These are phyloP conservation scores for Anastrepha obliqua DNA, from an alignment of 1,140 invertebrate species.

Conservation along the genomic window DNA sequence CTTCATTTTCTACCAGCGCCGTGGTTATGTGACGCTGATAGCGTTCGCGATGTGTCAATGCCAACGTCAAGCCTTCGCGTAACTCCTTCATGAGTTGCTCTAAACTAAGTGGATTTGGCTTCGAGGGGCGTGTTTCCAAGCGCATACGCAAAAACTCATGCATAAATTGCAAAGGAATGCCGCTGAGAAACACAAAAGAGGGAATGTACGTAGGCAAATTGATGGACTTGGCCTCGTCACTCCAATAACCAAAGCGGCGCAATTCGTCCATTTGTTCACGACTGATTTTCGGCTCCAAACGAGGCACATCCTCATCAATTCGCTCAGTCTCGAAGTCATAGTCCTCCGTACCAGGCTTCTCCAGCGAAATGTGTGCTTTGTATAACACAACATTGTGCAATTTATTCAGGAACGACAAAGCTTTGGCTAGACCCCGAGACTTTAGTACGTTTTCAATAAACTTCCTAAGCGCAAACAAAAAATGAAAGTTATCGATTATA, in stretches of 20 bases:
- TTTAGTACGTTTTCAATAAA: conserved; percentile 92
- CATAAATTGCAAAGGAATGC: conserved; percentile 88
- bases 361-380: conserved; percentile 82
- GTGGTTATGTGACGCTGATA: conserved; percentile 83
- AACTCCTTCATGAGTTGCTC: conserved; percentile 90
- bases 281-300: conserved; percentile 70
- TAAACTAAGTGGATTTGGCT: conserved; percentile 89
- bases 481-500: conserved; percentile 3
- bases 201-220: conserved; percentile 88
- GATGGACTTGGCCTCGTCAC: conserved; percentile 83
- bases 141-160: conserved; percentile 91
- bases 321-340: conserved; percentile 66
- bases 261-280: conserved; percentile 70
- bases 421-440: conserved; percentile 87
- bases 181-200: conserved; percentile 89
- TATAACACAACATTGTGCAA: conserved; percentile 80
- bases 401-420: conserved; percentile 83
- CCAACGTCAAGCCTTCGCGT: conserved; percentile 88
- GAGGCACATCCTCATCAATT: conserved; percentile 74
- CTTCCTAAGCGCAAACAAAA: conserved; percentile 74
- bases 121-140: conserved; percentile 87
- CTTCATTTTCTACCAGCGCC: conserved; percentile 78
- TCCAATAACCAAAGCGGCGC: conserved; percentile 83
- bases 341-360: conserved; percentile 75
- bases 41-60: conserved; percentile 84